Base-by-base conservation (phyloP, 2,888 invertebrate species). In the Idaea straminata region DNA sequence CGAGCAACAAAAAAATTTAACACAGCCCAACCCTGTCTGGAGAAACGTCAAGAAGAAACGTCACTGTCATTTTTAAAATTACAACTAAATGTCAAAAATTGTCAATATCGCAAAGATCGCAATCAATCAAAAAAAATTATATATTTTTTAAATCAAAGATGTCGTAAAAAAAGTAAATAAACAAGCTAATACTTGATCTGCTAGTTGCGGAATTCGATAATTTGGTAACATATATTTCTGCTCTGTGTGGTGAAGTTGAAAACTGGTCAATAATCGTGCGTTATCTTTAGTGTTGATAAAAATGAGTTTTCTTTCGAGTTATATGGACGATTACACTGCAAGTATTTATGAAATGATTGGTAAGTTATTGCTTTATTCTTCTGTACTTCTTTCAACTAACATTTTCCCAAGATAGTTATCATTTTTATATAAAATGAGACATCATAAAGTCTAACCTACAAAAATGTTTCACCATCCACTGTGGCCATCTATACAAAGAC, bases 271-370 rank as follows among this genome's bases (percentile, higher is more conserved):
- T 15, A 35, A 63, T 62, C 64, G 62, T 64, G 47, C 47, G 47
- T 47, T 47, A 7, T 47, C 10, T 47, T 7, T 47, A 61, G 62
- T 72, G 69, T 72, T 73, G 72, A 74, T 67, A 78, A 84, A 80
- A 76, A 91, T 91, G 91, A 80, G 83, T 74, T 84, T 86, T 83
- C 70, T 89, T 72, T 84, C 86, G 1, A 78, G 87, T 82, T 83
- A 83, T 74, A 77, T 86, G 77, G 87, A 88, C 72, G 89, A 89
- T 74, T 91, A 89, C 73, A 88, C 88, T 5, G 83, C 88, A 64
- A 89, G 86, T 71, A 65, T 92, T 59, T 91, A 92, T 74, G 86
- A 91, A 77, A 86, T 91, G 68, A 84, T 92, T 63, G 88, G 92
- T 92, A 74, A 92, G 92, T 88, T 57, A 62, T 64, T 47, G 6